Percentiles rank a stretch among this genome's conserved stretches.
Evolutionary conservation across 2,888 invertebrate genomes (phyloP).

Genomic region (Chloroclystis v-ata): DNA sequence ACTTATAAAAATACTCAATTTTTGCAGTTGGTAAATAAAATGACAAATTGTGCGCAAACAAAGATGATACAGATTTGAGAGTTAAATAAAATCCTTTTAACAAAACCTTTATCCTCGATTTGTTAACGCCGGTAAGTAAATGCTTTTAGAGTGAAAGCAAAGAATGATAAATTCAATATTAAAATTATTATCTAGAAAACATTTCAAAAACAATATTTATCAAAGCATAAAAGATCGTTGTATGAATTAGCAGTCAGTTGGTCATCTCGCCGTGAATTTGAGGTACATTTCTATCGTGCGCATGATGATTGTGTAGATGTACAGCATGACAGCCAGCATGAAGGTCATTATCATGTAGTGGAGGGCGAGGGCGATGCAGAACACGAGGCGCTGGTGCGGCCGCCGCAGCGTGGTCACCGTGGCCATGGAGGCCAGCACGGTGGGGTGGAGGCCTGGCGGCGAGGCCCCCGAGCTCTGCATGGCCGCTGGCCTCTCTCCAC

Average conservation of each 20-base stretch:
- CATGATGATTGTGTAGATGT: constrained; percentile 19
- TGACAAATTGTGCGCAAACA: too few relatives aligned
- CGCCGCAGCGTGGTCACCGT: constrained; percentile 47
- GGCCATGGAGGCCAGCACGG: constrained; percentile 49
- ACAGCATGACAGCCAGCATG: constrained; percentile 34
- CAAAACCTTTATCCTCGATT: too few relatives aligned
- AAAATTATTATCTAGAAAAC: too few relatives aligned
- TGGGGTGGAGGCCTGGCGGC: constrained; percentile 53
- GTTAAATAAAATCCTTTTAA: too few relatives aligned
- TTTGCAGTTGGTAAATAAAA: too few relatives aligned
- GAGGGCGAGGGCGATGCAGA: constrained; percentile 37
- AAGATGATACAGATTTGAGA: too few relatives aligned
- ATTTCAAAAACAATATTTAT: too few relatives aligned
- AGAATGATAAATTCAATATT: too few relatives aligned
- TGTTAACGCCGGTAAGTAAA: too few relatives aligned
- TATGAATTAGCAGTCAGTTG: constrained; percentile 28
- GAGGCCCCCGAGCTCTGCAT: constrained; percentile 78
- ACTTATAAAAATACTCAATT: too few relatives aligned
- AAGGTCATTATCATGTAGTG: constrained; percentile 39
- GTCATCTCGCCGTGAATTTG: constrained; percentile 52
- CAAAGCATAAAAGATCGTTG: constrained; percentile 18
- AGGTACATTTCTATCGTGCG: constrained; percentile 6
- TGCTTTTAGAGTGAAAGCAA: too few relatives aligned
- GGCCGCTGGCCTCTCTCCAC: constrained; percentile 83
- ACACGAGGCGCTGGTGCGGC: constrained; percentile 36